Evolutionary conservation across 2,113 vertebrate species (phyloP), one percentile per base, ranked within the genome.

Genomic region (Eptesicus fuscus): DNA sequence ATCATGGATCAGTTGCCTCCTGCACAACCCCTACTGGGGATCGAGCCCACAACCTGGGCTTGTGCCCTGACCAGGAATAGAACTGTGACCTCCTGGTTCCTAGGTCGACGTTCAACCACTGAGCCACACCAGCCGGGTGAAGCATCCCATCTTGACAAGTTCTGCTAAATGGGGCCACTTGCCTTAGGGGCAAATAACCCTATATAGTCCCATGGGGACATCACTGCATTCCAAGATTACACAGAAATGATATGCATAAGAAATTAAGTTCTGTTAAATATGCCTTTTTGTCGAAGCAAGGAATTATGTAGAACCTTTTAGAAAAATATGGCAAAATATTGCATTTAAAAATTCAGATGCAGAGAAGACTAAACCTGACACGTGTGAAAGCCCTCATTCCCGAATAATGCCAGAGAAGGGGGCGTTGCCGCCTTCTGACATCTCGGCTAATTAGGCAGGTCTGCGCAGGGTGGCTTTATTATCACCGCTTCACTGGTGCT

Each of bases 391-490:
- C 40, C 61, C 69, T 95, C 42, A 42, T 53, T 71, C 49, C 37
- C 30, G 37, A 73, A 83, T 30, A 70, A 59, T 47, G 35, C 47
- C 70, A 44, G 74, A 61, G 42, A 91, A 69, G 30, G 18, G 3
- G 63, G 32, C 17, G 2, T 53, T 61, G 16, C 49, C 18, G 1
- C 96, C n/a, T 63, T 91, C 35, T 95, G 94, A 83, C 79, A 86
- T 49, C 35, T 90, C 69, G 35, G 47, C 76, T 96, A 96, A 97
- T 98, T 95, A 97, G 96, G 40, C 84, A 61, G 49, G 35, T 44
- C 86, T 69, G 47, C 76, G 73, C 63, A 40, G 47, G 17, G 74
- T 61, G 63, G 92, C 1, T 98, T 97, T 95, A 96, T 85, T 92
- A 94, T 71, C 96, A 56, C 86, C 69, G 20, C 84, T 97, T 95